phyloP scores from a whole-genome alignment of 2,113 vertebrate genomes.

The Epinephelus lanceolatus region DNA sequence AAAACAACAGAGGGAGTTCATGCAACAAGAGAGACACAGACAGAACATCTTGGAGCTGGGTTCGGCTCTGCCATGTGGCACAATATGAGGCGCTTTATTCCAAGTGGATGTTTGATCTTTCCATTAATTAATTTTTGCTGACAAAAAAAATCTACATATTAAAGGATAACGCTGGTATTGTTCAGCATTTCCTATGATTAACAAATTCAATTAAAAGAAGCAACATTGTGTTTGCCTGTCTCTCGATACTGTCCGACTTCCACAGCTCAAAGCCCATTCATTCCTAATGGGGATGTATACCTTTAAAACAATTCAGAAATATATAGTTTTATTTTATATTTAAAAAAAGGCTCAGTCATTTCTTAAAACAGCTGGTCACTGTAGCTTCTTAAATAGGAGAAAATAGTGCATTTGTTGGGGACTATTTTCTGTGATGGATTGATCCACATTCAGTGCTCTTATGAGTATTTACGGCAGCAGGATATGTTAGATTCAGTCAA shows the following conservation, averaged over 20 bases:
- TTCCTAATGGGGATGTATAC: too few relatives aligned
- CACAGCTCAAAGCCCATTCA: too few relatives aligned
- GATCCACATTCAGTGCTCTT: too few relatives aligned
- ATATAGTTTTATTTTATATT: neutral
- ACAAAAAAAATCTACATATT: neutral
- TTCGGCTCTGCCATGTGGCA: neutral
- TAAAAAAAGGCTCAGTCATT: too few relatives aligned
- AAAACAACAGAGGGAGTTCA: conserved; percentile 22
- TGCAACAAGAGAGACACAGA: neutral
- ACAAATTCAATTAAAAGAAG: neutral
- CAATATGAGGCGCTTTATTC: neutral
- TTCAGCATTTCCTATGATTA: neutral
- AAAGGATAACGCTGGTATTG: neutral
- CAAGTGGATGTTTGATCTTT: neutral
- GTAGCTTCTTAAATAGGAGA: too few relatives aligned
- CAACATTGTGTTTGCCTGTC: too few relatives aligned
- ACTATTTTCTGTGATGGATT: too few relatives aligned
- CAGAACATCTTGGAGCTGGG: neutral
- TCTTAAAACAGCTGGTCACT: too few relatives aligned
- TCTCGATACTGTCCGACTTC: too few relatives aligned
- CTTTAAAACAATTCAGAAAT: neutral
- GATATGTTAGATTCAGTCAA: too few relatives aligned
- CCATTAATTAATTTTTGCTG: neutral
- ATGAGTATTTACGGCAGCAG: too few relatives aligned
- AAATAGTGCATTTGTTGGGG: too few relatives aligned